Evolutionary conservation across 2,888 invertebrate species (phyloP).

Genomic region (Melangyna quadrimaculata): DNA sequence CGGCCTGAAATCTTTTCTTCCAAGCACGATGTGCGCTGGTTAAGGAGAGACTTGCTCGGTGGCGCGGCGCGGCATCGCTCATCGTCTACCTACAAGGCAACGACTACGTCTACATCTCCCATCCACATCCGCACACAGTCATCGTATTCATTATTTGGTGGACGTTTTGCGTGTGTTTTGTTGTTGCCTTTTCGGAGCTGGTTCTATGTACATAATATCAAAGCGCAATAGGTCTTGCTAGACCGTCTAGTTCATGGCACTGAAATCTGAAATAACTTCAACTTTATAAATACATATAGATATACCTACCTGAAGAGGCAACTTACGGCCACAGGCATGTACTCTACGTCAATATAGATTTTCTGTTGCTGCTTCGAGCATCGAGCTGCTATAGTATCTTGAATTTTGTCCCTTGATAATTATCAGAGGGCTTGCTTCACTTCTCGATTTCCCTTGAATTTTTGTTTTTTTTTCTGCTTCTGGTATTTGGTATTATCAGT

Average conservation of each 20-base stretch:
- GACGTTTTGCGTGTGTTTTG: constrained; percentile 37
- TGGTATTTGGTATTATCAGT: not conserved
- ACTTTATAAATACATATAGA: not conserved
- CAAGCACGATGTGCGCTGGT: constrained; percentile 66
- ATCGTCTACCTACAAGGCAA: not conserved
- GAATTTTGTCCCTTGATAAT: constrained; percentile 52
- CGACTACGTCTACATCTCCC: not conserved
- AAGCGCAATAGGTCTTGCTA: constrained; percentile 43
- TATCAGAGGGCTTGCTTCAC: constrained; percentile 52
- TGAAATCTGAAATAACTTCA: constrained; percentile 36
- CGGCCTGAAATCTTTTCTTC: constrained; percentile 69
- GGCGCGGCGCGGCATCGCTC: constrained; percentile 1
- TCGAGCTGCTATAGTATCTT: constrained; percentile 8
- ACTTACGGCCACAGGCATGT: constrained; percentile 14
- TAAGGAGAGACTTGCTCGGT: constrained; percentile 56
- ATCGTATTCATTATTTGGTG: constrained; percentile 32
- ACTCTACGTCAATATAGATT: constrained; percentile 9
- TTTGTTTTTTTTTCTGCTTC: not conserved
- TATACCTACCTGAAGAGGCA: not conserved
- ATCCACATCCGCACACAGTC: constrained; percentile 5
- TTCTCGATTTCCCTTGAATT: constrained; percentile 55
- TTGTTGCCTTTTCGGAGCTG: constrained; percentile 30
- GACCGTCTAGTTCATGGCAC: constrained; percentile 24
- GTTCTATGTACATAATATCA: constrained; percentile 13
- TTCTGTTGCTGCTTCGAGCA: not conserved